phyloP scores from a whole-genome alignment of 2,113 vertebrate genomes.

The Chloebia gouldiae region DNA sequence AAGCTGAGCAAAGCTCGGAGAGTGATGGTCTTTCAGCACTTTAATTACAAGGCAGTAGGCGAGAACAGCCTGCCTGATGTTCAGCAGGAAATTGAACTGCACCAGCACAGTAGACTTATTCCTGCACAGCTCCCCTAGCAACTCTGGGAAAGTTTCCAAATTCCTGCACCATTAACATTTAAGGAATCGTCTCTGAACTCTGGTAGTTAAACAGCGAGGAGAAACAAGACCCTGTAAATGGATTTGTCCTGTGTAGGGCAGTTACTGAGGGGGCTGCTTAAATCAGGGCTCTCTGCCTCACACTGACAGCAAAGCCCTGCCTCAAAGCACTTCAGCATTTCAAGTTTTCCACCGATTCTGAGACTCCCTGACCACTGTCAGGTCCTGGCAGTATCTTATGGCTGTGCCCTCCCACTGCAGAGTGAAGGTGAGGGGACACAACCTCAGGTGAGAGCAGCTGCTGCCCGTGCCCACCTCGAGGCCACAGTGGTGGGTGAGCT shows the following conservation, averaged over 20 bases:
- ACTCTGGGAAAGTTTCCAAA: conserved; percentile 57
- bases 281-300: conserved; percentile 18
- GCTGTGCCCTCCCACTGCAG: fast-evolving
- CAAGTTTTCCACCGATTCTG: background rate
- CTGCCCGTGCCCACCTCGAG: background rate
- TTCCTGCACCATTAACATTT: conserved; percentile 66
- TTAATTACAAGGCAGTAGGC: conserved; percentile 46
- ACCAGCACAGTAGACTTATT: conserved; percentile 19
- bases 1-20: background rate
- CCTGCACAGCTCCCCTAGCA: conserved; percentile 40
- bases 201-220: conserved; percentile 44
- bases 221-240: conserved; percentile 58
- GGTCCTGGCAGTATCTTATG: background rate
- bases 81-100: conserved; percentile 54
- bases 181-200: conserved; percentile 54
- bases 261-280: background rate
- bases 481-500: too few relatives aligned
- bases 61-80: conserved; percentile 29
- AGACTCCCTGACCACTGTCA: background rate
- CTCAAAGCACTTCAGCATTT: background rate
- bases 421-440: background rate
- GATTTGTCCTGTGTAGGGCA: conserved; percentile 47
- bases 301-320: conserved; percentile 14
- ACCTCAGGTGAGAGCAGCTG: background rate
- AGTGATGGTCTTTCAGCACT: conserved; percentile 44